phyloP scores from a whole-genome alignment of 1,140 invertebrate genomes.

The Rhyacophila brunnea region DNA sequence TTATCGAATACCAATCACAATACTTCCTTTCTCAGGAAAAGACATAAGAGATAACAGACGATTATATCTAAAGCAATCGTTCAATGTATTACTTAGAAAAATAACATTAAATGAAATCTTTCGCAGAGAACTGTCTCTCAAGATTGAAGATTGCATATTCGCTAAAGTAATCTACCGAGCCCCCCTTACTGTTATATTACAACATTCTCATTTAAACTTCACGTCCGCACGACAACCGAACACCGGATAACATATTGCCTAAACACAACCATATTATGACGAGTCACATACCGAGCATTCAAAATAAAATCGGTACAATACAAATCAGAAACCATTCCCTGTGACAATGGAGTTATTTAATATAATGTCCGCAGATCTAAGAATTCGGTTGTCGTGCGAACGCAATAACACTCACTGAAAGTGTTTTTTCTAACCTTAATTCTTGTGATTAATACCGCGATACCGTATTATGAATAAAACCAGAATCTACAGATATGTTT shows the following conservation, averaged over 20 bases:
- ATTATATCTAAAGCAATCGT: not conserved
- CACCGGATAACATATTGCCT: too few species aligned
- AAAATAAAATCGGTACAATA: too few species aligned
- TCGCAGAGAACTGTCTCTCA: constrained; percentile 1
- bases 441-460: not conserved
- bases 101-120: constrained; percentile 1
- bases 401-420: too few species aligned
- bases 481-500: constrained; percentile 23
- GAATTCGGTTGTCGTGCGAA: too few species aligned
- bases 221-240: too few species aligned
- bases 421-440: too few species aligned
- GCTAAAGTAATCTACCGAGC: constrained; percentile 17
- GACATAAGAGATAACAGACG: not conserved
- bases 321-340: too few species aligned
- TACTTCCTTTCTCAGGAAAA: not conserved
- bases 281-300: too few species aligned
- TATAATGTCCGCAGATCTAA: too few species aligned
- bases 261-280: too few species aligned
- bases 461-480: not conserved
- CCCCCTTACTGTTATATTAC: not conserved
- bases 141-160: constrained; percentile 19
- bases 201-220: not conserved
- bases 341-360: too few species aligned
- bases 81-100: not conserved
- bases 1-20: constrained; percentile 4